phyloP scores from a whole-genome alignment of 2,113 vertebrate species.

The Fregetta grallaria region DNA sequence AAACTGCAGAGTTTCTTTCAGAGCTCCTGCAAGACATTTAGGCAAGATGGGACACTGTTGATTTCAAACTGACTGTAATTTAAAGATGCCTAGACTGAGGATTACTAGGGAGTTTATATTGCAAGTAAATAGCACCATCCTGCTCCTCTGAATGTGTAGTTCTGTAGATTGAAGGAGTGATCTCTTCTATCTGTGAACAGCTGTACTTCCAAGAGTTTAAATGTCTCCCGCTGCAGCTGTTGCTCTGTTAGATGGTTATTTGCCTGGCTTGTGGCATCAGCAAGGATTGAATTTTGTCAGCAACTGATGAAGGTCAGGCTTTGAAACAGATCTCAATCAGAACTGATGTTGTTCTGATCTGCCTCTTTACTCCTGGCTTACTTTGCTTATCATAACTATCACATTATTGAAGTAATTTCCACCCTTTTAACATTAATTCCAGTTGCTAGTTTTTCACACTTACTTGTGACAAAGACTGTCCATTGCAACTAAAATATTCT shows the following conservation, averaged over 20 bases:
- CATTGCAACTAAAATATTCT: background rate
- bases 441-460: background rate
- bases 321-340: constrained; percentile 8
- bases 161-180: background rate
- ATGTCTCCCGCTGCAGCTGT: constrained; percentile 5
- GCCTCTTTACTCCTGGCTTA: background rate
- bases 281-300: constrained; percentile 24
- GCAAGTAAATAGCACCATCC: background rate
- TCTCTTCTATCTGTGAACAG: background rate
- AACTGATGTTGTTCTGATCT: background rate
- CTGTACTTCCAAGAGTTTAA: background rate
- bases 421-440: background rate
- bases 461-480: background rate
- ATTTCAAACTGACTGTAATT: background rate
- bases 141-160: background rate
- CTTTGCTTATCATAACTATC: background rate
- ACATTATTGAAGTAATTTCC: background rate
- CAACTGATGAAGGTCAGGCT: background rate
- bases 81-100: background rate
- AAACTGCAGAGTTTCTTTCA: background rate
- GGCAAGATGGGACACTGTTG: background rate
- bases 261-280: background rate
- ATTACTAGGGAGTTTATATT: background rate
- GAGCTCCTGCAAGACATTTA: background rate
- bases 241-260: background rate